These are phyloP conservation scores for Argyrosomus japonicus DNA, from an alignment of 2,113 vertebrate species.

Conservation along the genomic window DNA sequence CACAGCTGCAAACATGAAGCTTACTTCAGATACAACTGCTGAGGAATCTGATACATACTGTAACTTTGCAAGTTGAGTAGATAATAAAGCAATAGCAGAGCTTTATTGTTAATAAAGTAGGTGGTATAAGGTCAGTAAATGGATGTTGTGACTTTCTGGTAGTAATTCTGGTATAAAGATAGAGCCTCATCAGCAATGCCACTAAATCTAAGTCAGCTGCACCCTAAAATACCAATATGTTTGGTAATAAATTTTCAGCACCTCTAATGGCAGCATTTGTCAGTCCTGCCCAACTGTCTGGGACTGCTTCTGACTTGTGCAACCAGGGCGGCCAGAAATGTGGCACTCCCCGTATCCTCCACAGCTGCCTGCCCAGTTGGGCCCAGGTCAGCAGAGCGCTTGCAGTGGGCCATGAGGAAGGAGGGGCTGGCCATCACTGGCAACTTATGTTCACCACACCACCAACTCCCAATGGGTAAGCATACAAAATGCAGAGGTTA, in stretches of 20 bases:
- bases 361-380: slow-evolving; percentile 84
- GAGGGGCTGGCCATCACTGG: slow-evolving; percentile 42
- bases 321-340: slow-evolving; percentile 76
- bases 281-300: slow-evolving; percentile 79
- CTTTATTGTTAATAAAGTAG: neutral
- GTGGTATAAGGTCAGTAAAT: neutral
- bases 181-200: slow-evolving; percentile 47
- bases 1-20: neutral
- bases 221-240: slow-evolving; percentile 86
- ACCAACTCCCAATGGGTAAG: slow-evolving; percentile 65
- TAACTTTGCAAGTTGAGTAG: neutral
- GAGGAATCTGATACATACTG: neutral
- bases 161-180: slow-evolving; percentile 66
- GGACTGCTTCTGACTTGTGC: slow-evolving; percentile 66
- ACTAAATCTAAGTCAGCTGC: slow-evolving; percentile 83
- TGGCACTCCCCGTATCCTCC: slow-evolving; percentile 75
- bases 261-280: slow-evolving; percentile 84
- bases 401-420: slow-evolving; percentile 41
- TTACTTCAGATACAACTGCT: slow-evolving; percentile 8
- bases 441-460: slow-evolving; percentile 70
- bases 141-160: slow-evolving; percentile 29
- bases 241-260: slow-evolving; percentile 84
- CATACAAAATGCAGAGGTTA: slow-evolving; percentile 73
- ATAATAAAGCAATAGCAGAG: too few species aligned
- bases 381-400: slow-evolving; percentile 76